Conservation (phyloP, 1,140 invertebrate genomes). For the Ceratina japonica region DNA sequence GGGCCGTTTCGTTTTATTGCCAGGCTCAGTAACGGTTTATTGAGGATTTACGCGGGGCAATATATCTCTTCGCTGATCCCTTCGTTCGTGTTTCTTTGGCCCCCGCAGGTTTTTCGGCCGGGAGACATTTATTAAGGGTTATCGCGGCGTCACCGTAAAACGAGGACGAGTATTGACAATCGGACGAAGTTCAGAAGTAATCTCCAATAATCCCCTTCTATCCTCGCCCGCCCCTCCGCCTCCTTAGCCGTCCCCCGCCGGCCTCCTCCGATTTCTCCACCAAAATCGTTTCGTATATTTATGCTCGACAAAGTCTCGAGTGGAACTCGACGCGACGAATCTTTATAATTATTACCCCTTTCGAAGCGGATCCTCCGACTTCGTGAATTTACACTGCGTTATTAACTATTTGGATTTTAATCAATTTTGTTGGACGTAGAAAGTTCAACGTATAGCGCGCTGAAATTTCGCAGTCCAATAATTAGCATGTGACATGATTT, state of each 20-base stretch:
- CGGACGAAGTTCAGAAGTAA: constrained; percentile 65
- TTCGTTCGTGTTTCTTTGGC: constrained; percentile 62
- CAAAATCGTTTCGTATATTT: constrained; percentile 52
- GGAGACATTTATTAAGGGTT: constrained; percentile 68
- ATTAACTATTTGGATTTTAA: not conserved
- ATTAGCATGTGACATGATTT: constrained; percentile 17
- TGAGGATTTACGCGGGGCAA: constrained; percentile 66
- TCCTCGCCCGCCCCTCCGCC: constrained; percentile 4
- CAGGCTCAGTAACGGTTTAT: constrained; percentile 66
- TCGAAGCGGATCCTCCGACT: no score
- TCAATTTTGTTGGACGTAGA: not conserved
- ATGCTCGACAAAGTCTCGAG: constrained; percentile 34
- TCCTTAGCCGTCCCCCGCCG: constrained; percentile 4
- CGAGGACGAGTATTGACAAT: constrained; percentile 67
- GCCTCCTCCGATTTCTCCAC: not conserved
- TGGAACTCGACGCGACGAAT: not conserved
- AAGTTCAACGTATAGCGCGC: not conserved
- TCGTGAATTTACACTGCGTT: no score
- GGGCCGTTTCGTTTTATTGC: constrained; percentile 66
- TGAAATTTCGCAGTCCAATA: constrained; percentile 7
- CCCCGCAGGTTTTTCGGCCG: constrained; percentile 63
- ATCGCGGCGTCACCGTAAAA: constrained; percentile 65
- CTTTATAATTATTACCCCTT: not conserved
- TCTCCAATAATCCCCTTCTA: constrained; percentile 65
- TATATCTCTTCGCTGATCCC: constrained; percentile 66